phyloP scores from a whole-genome alignment of 2,797 vertebrate genomes.

The Manis javanica region DNA sequence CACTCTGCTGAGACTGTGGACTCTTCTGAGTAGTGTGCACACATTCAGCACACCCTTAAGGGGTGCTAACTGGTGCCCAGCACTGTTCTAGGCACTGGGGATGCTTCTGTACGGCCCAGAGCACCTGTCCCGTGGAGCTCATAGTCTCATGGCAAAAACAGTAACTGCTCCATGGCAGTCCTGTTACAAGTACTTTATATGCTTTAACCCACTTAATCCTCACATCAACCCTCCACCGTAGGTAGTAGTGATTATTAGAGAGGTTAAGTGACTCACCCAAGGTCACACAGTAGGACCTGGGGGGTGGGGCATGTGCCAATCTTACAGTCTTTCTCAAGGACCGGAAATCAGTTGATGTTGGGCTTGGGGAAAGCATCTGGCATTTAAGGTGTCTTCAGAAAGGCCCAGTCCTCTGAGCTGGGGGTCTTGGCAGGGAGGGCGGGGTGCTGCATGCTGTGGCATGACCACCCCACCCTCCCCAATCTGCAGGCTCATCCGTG shows the following conservation, averaged over 20 bases:
- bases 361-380: neutral
- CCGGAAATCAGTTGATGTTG: accelerated
- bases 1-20: neutral
- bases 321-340: neutral
- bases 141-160: neutral
- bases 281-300: neutral
- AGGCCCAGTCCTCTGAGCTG: neutral
- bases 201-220: neutral
- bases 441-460: neutral
- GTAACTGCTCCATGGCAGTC: neutral
- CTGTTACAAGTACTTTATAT: accelerated
- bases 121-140: neutral
- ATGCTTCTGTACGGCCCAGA: neutral
- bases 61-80: accelerated
- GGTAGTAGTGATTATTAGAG: neutral
- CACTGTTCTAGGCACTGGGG: accelerated
- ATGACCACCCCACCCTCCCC: accelerated
- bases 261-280: neutral
- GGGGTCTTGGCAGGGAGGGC: neutral
- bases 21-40: accelerated
- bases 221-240: too few species aligned
- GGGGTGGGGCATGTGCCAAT: neutral
- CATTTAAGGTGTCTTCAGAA: neutral
- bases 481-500: neutral
- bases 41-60: accelerated